Base-by-base conservation (phyloP, 2,888 invertebrate species). In the Germaria angustata region DNA sequence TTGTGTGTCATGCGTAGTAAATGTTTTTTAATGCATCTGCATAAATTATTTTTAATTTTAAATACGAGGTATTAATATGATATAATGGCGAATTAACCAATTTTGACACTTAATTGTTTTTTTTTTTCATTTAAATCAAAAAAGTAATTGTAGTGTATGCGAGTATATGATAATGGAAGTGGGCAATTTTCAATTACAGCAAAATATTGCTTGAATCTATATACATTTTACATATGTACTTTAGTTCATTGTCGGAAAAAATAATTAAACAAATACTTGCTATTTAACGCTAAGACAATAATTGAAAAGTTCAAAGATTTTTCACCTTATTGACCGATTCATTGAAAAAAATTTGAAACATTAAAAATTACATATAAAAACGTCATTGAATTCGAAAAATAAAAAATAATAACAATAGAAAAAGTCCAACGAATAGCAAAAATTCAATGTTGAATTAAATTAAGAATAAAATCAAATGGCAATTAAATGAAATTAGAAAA, bases 401-500 rank as follows among this genome's bases (percentile, higher is more conserved):
- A 34, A 22, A 63, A 28, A 28, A 44, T 24, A 36, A 34, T 24
- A 2, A 1, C 32, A n/a, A 5, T 9, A 69, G n/a, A 59, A 39
- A 39, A 49, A 36, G 9, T 39, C 0, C 17, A 36, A 44, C 17
- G 36, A 32, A 24, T 17, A 51, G 5, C 13, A 41, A 71, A 57
- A 46, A 72, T 72, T 72, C 66, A 79, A 72, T 72, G 72, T 36
- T 72, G 22, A 66, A 72, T 72, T 72, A 17, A 53, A 77, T 53
- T 51, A 61, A 61, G 41, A 68, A 32, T 28, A 39, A 49, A 66
- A 76, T 24, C 57, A 39, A 59, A 65, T 72, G 59, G 51, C 34
- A 72, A 72, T 57, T 66, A 49, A 72, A 66, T 22, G 65, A 39
- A 65, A 32, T 28, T 5, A 28, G 6, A 72, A 15, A 79, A 53